These are phyloP conservation scores for Lepidocolaptes lacrymiger DNA, from an alignment of 2,797 vertebrate species.

Conservation along the genomic window DNA sequence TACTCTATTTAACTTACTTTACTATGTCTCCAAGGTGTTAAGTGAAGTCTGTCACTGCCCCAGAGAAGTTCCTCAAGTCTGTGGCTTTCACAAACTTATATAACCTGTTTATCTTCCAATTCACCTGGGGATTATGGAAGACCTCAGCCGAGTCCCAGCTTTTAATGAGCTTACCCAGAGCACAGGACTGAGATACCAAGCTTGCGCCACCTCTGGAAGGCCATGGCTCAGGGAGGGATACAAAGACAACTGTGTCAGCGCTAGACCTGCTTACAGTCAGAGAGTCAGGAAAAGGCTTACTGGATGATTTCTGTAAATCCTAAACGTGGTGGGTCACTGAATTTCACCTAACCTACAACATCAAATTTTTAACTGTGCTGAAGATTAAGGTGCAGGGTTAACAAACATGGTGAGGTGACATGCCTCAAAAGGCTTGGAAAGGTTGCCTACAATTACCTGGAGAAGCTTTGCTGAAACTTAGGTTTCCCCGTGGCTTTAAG, in stretches of 20 bases:
- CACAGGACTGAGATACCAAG: neutral
- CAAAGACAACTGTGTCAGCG: neutral
- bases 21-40: constrained; percentile 36
- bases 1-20: constrained; percentile 50
- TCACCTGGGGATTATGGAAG: constrained; percentile 6
- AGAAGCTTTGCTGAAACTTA: neutral
- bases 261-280: neutral
- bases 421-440: neutral
- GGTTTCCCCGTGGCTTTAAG: neutral
- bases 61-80: constrained; percentile 14
- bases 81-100: constrained; percentile 13
- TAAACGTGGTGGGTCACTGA: neutral
- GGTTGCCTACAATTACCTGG: neutral
- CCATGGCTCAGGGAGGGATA: neutral
- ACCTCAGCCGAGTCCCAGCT: neutral
- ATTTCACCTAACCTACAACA: neutral
- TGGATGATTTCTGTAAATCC: neutral
- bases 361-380: neutral
- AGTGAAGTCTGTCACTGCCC: constrained; percentile 61
- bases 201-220: neutral
- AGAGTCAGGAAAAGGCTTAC: neutral
- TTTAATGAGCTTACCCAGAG: constrained; percentile 12
- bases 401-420: rapidly evolving
- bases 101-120: constrained; percentile 6
- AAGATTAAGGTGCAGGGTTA: neutral